Conservation (phyloP, 2,113 vertebrate genomes). For the Leptobrachium leishanense region DNA sequence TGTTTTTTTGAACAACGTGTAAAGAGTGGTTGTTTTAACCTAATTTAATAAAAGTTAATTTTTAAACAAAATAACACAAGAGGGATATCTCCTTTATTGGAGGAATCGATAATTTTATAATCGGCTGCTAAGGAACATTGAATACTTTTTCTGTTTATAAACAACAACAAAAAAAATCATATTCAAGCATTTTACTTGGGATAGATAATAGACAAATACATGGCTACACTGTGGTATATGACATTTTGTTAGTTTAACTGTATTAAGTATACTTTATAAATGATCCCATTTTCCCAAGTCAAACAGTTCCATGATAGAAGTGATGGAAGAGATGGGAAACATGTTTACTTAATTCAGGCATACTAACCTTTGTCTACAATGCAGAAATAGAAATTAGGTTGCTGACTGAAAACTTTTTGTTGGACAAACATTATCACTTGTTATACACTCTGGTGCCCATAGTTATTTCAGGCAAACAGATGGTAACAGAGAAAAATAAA, state of each 20-base stretch:
- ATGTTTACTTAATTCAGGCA: conserved; percentile 47
- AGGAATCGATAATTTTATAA: no score
- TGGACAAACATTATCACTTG: conserved; percentile 53
- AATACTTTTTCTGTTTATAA: no score
- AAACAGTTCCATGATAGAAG: conserved; percentile 14
- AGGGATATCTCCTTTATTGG: no score
- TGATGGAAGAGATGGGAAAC: conserved; percentile 22
- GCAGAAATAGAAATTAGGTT: conserved; percentile 59
- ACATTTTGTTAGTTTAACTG: background rate
- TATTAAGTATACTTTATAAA: background rate
- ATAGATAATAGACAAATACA: no score
- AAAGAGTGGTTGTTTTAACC: no score
- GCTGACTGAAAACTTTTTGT: conserved; percentile 57
- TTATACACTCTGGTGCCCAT: conserved; percentile 50
- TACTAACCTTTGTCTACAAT: conserved; percentile 50
- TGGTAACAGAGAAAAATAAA: conserved; percentile 61
- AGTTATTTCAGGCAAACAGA: conserved; percentile 61
- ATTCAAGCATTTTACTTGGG: no score
- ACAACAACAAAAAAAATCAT: no score
- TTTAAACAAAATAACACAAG: no score
- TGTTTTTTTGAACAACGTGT: no score
- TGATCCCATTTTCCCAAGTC: background rate
- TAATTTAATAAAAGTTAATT: no score
- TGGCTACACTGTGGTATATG: no score
- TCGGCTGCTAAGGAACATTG: no score